Evolutionary conservation across 2,797 vertebrate genomes (phyloP), one percentile per base, ranked within the genome.

Genomic region (Chaunax sp.): DNA sequence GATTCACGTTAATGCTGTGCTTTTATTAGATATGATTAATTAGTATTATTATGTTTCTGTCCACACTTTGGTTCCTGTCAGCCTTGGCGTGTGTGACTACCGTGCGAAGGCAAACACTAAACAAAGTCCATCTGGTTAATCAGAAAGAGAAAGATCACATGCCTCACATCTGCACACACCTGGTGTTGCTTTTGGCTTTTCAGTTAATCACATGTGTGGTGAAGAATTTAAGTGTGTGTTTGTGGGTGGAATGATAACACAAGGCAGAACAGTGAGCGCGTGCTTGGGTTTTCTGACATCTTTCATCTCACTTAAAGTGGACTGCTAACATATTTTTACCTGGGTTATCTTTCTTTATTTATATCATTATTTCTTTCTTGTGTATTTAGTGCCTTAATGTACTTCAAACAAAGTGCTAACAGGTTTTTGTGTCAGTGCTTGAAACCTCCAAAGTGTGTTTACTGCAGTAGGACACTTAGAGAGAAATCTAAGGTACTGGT

Each of bases 191-290:
- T 23, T 78, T 57, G 58, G 75, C 59, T 25, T 38, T 57, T 43
- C 28, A 22, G 7, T n/a, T 37, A 19, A 33, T 64, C 20, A 8
- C 28, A 20, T 28, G 50, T 33, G 35, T 50, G 25, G 7, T 38
- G 30, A 19, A 49, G 52, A 58, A 45, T 54, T 50, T 1, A 64
- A 44, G 44, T 45, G 43, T 22, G 30, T 46, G 53, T 41, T 61
- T 63, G 49, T 56, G 51, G 52, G 58, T 26, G 76, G 5, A 61
- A 75, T 69, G 66, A 65, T 60, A 82, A 74, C 80, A 72, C 0
- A 1, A 9, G 71, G 66, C 75, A 53, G 77, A 81, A 81, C 72
- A 54, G 54, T 15, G 6, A 23, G 16, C 43, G 60, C 33, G 54
- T 65, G 65, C 56, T 69, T 57, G 13, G 51, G 25, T 70, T 69